Base-by-base conservation (phyloP, 2,797 vertebrate species). In the Galaxias olidus region DNA sequence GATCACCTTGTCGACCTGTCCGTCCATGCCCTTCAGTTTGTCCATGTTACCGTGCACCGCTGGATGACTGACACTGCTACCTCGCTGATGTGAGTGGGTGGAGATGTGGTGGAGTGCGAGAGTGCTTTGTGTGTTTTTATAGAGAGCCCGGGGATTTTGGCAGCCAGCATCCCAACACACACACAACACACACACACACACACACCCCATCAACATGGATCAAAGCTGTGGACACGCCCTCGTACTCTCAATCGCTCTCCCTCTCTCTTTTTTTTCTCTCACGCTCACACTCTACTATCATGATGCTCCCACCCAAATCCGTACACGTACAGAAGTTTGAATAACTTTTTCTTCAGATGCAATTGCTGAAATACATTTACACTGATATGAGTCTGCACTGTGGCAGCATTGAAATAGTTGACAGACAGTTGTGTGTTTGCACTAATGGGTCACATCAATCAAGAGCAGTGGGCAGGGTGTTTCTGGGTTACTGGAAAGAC, bases 401-500 rank as follows among this genome's bases (percentile, higher is more conserved):
- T 30, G 30, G 30, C 30, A 30, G 30, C 30, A 30, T 30, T 30
- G 30, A 30, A 3, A 30, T 30, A 30, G 30, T n/a, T n/a, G n/a
- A n/a, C n/a, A n/a, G n/a, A n/a, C n/a, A n/a, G n/a, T 30, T 30
- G 30, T 30, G 30, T 3, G 30, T 30, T 30, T 30, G 6, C 30
- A 30, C 30, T 3, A 30, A 30, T 30, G 30, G 30, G 30, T 30
- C 30, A 30, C 30, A 30, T 30, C 3, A 6, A 30, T 6, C 30
- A 30, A 30, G 30, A n/a, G 49, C 9, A 17, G 14, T 15, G 15
- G 49, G 17, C 4, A 40, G 30, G 44, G 14, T 40, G n/a, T 18
- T 18, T 15, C 50, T 52, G 17, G 15, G 15, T 19, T 58, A 65
- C 46, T 20, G 63, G 63, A 44, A 44, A 63, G 54, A 41, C 19